Conservation (phyloP, 1,140 invertebrate genomes). For the Calephelis nemesis region DNA sequence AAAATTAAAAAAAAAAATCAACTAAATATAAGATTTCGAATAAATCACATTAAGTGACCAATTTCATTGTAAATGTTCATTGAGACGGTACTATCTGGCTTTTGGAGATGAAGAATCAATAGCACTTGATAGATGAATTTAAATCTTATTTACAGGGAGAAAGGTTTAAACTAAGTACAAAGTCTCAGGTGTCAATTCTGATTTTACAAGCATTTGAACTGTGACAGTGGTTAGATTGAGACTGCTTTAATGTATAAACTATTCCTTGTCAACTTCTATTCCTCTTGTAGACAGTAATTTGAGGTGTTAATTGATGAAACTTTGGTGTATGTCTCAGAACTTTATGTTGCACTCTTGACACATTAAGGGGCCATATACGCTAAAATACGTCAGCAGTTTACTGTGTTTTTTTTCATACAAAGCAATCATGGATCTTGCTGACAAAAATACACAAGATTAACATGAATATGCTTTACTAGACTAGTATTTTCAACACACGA, state of each 20-base stretch:
- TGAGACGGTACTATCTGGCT: conserved; percentile 1
- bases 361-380: too few relatives aligned
- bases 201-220: conserved; percentile 37
- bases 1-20: too few relatives aligned
- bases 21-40: conserved; percentile 9
- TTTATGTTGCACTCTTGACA: too few relatives aligned
- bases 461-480: too few relatives aligned
- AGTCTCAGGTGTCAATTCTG: conserved; percentile 26
- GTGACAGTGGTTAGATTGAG: conserved; percentile 25
- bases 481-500: too few relatives aligned
- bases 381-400: too few relatives aligned
- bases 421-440: too few relatives aligned
- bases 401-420: too few relatives aligned
- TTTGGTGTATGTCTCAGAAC: too few relatives aligned
- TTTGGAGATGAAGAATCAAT: conserved; percentile 21
- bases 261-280: not conserved
- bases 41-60: conserved; percentile 21
- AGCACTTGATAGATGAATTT: not conserved
- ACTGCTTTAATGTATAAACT: conserved; percentile 11
- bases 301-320: too few relatives aligned
- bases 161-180: not conserved
- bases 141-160: not conserved
- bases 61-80: conserved; percentile 19
- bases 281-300: not conserved
- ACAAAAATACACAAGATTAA: too few relatives aligned